Evolutionary conservation across 2,888 invertebrate genomes (phyloP).

Genomic region (Chydorus sphaericus): DNA sequence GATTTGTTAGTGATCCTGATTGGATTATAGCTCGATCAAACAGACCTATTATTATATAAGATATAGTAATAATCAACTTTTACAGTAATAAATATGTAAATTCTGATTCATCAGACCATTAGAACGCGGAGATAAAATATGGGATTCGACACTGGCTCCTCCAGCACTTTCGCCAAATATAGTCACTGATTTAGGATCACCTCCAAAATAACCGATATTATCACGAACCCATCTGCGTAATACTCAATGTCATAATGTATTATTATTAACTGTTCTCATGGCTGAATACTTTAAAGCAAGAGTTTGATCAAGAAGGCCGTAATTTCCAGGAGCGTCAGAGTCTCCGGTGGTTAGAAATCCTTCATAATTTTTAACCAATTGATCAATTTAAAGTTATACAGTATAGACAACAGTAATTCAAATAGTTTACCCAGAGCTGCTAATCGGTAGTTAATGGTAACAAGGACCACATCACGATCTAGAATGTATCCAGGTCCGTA

Average conservation of each 20-base stretch:
- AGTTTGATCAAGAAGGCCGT: background rate
- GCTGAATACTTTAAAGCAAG: background rate
- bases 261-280: background rate
- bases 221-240: conserved; percentile 13
- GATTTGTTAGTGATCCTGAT: conserved; percentile 20
- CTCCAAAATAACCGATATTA: conserved; percentile 15
- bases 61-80: background rate
- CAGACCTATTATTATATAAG: conserved; percentile 17
- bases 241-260: background rate
- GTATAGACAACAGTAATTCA: background rate
- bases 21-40: conserved; percentile 21
- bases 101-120: background rate
- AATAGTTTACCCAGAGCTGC: background rate
- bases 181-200: conserved; percentile 14
- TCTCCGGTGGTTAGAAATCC: background rate
- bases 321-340: background rate
- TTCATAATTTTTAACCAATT: too few relatives aligned
- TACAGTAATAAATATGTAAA: too few relatives aligned
- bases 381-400: too few relatives aligned
- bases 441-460: background rate
- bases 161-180: conserved; percentile 17
- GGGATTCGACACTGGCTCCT: conserved; percentile 15
- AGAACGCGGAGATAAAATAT: conserved; percentile 9
- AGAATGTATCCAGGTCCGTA: background rate
- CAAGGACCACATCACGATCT: background rate